Percentiles rank a stretch among this genome's conserved stretches.
Evolutionary conservation across 1,140 invertebrate genomes (phyloP).

Genomic region (Calephelis nemesis): DNA sequence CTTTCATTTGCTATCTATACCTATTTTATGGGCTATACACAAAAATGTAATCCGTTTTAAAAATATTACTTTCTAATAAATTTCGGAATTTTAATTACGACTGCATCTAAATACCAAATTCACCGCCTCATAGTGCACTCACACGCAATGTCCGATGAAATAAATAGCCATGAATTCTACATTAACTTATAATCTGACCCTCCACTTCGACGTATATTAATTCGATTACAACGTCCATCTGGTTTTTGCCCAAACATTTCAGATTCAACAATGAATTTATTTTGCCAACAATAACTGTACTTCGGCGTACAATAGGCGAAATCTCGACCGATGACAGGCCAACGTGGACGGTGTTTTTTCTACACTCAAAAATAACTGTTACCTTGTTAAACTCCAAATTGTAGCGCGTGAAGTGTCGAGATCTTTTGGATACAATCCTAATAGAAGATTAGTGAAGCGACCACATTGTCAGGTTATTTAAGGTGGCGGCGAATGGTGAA

Average conservation of each 20-base stretch:
- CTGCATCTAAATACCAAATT: no score
- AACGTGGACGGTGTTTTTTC: constrained; percentile 61
- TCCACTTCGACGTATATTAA: constrained; percentile 37
- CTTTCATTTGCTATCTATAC: no score
- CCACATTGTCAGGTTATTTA: constrained; percentile 56
- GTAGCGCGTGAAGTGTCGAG: constrained; percentile 62
- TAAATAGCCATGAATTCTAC: background rate
- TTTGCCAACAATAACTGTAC: constrained; percentile 75
- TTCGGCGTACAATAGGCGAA: constrained; percentile 40
- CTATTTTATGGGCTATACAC: no score
- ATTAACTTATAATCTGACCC: background rate
- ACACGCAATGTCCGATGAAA: no score
- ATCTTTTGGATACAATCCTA: constrained; percentile 67
- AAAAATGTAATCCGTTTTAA: no score
- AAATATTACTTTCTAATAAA: no score
- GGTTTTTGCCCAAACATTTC: constrained; percentile 51
- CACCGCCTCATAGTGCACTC: no score
- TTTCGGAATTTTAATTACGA: no score
- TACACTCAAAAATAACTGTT: constrained; percentile 61
- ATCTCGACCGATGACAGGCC: constrained; percentile 41
- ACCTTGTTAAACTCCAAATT: constrained; percentile 46
- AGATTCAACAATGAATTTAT: constrained; percentile 63
- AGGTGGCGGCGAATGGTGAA: constrained; percentile 39
- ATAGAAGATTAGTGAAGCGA: constrained; percentile 63
- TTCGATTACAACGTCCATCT: constrained; percentile 66